These are phyloP conservation scores for Lithophane ornitopus DNA, from an alignment of 2,888 invertebrate genomes.

Conservation along the genomic window DNA sequence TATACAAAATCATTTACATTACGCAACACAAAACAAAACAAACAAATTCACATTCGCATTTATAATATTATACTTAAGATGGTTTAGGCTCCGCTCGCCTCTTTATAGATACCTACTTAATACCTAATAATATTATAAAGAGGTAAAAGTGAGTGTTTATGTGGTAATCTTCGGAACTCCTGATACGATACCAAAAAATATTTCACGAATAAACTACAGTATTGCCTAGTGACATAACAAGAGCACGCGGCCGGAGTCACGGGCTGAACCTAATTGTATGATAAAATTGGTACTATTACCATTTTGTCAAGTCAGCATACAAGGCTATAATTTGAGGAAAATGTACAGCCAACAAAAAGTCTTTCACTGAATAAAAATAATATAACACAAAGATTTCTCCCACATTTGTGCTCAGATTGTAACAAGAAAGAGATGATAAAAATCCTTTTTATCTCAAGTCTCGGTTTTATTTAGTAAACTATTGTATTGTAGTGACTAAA, in stretches of 20 bases:
- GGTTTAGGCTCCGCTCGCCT: no score
- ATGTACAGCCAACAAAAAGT: conserved; percentile 31
- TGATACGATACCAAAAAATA: background rate
- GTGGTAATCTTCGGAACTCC: background rate
- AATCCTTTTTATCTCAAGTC: conserved; percentile 17
- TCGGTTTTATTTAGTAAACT: conserved; percentile 36
- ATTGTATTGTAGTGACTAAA: conserved; percentile 32
- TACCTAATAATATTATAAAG: background rate
- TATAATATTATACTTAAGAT: no score
- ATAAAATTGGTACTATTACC: conserved; percentile 1
- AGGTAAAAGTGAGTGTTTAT: background rate
- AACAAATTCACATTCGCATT: no score
- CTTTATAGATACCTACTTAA: no score
- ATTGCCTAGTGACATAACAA: background rate
- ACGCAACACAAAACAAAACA: no score
- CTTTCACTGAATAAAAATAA: conserved; percentile 35
- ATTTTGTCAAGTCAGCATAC: conserved; percentile 34
- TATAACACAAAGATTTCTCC: background rate
- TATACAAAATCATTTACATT: no score
- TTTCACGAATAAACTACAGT: background rate
- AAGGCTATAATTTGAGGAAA: conserved; percentile 34
- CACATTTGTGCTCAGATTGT: conserved; percentile 6
- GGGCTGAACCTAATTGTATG: no score
- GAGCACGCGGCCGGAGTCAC: background rate
- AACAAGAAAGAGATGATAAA: conserved; percentile 28